Evolutionary conservation across 2,888 invertebrate genomes (phyloP), one percentile per base, ranked within the genome.

Genomic region (Palloptera scutellata): DNA sequence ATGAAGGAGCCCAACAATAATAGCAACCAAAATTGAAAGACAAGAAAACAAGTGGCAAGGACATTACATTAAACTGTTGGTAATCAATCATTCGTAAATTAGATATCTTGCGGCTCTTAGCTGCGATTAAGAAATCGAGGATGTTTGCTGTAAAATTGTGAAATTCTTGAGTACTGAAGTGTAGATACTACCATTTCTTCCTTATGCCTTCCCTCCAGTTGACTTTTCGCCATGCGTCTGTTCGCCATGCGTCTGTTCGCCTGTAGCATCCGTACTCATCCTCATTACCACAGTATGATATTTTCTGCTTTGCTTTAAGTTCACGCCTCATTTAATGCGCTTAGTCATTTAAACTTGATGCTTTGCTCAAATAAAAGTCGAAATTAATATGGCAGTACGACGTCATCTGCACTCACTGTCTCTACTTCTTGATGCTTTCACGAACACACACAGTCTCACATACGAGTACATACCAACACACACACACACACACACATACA

Each of bases 41-140:
- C 12, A 20, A 60, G 45, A 43, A 42, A 54, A 57, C 60, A 64
- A 64, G 64, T 68, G 77, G 73, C 51, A 60, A 59, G 70, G 69
- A 79, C 75, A 75, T 80, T 78, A 75, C 72, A 73, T 71, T 68
- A 76, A 80, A 80, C 79, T 75, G 76, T 70, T 72, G 77, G 77
- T 67, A 77, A 80, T 79, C 79, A 80, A 80, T 79, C 79, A 80
- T 73, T 73, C 68, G 75, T 73, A 78, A 80, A 79, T 80, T 79
- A 80, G 79, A 80, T 79, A 78, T 80, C 73, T 71, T 70, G 76
- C 73, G 73, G 73, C 73, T 43, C 63, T 60, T 65, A 65, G 68
- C 71, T 67, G 67, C 78, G 78, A 78, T 80, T 79, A 78, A 78
- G 74, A 76, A 76, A 77, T 75, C 73, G 75, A 75, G 70, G 71